These are phyloP conservation scores for Heliconius eleuchia DNA, from an alignment of 1,140 invertebrate species.

Conservation along the genomic window DNA sequence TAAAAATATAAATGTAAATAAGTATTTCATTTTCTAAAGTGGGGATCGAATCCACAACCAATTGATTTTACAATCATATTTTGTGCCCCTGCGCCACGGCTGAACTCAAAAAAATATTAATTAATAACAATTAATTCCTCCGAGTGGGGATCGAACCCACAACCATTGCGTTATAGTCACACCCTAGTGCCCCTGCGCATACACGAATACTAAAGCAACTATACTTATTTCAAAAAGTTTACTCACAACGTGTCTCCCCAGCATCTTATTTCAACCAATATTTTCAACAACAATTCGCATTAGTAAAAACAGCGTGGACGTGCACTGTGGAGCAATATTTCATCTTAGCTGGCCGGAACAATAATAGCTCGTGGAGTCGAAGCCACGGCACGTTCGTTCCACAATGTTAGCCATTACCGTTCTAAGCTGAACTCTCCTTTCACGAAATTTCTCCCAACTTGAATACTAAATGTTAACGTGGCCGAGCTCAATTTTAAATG, in stretches of 20 bases:
- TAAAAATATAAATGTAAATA: too few relatives aligned
- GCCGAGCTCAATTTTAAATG: slow-evolving; percentile 49
- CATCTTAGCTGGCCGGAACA: slow-evolving; percentile 79
- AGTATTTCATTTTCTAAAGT: too few relatives aligned
- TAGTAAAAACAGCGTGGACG: slow-evolving; percentile 73
- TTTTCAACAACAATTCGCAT: slow-evolving; percentile 73
- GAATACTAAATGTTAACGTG: slow-evolving; percentile 25
- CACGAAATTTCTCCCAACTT: slow-evolving; percentile 29
- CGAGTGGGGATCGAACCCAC: too few relatives aligned
- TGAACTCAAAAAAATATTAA: too few relatives aligned
- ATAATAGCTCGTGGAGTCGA: slow-evolving; percentile 75
- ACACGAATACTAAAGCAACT: neutral
- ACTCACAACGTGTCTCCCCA: slow-evolving; percentile 62
- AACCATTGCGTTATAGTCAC: too few relatives aligned
- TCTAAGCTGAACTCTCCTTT: slow-evolving; percentile 47
- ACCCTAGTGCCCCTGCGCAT: too few relatives aligned
- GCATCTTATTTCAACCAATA: slow-evolving; percentile 73
- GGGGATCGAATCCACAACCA: too few relatives aligned
- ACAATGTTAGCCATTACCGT: slow-evolving; percentile 69
- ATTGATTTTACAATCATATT: too few relatives aligned
- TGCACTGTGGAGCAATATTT: slow-evolving; percentile 78
- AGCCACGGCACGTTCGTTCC: slow-evolving; percentile 79
- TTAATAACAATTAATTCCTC: too few relatives aligned
- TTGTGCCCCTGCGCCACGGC: too few relatives aligned
- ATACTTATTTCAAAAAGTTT: slow-evolving; percentile 41